Base-by-base conservation (phyloP, 2,797 vertebrate genomes). In the Liasis olivaceus region DNA sequence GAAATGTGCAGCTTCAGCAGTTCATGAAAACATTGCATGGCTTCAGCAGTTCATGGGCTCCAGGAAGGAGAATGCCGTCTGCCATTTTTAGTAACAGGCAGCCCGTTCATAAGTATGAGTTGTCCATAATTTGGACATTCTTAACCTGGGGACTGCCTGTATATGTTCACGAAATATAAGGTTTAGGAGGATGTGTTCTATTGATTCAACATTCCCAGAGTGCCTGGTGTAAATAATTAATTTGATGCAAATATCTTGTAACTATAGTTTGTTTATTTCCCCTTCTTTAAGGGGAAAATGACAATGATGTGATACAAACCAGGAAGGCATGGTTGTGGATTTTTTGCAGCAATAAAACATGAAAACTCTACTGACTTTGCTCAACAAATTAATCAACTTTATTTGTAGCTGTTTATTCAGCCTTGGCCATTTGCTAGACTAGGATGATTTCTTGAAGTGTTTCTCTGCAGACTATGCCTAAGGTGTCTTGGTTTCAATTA, bases 401-500 rank as follows among this genome's bases (percentile, higher is more conserved):
- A 26, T 88, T 14, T 66, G n/a, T 47, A 93, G 77, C 17, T 56
- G 31, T 87, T 91, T 87, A 72, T 56, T n/a, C 54, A 0, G 1
- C 84, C n/a, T 22, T 91, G 93, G 89, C 17, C 60, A 90, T 66
- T 1, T 58, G 12, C 54, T 26, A 87, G 51, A n/a, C 59, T 62
- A 72, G 36, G 85, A 87, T 62, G 58, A 72, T 91, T 88, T 91
- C 56, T 62, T 87, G 66, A 77, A 91, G 9, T 7, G 11, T 66
- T 24, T 72, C 26, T 87, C 22, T 87, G 63, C 56, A 47, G 90
- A 60, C 36, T 91, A 13, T 84, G 3, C 69, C 63, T 86, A 85
- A 91, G 92, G 72, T 94, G 89, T 11, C 42, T 93, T 94, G 91
- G 91, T 56, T 89, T 92, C 62, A 24, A 1, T 72, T 84, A 90